A percentile compares a stretch with the other conserved stretches of the same genome.
phyloP scores from a whole-genome alignment of 2,888 invertebrate genomes.

The Schrankia costaestrigalis region DNA sequence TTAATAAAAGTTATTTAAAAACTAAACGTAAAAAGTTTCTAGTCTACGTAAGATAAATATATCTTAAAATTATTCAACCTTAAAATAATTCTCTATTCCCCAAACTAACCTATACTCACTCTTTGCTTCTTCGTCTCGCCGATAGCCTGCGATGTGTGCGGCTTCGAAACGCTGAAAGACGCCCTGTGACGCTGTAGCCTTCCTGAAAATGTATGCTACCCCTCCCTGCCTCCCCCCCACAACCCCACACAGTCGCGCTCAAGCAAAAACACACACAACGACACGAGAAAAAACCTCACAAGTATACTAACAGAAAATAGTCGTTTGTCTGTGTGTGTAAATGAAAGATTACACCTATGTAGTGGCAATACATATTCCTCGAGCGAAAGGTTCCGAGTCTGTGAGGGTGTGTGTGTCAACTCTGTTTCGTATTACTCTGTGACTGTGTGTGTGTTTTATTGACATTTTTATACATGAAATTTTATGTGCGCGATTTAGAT shows the following conservation, averaged over 20 bases:
- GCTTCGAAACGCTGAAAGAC: conserved; percentile 77
- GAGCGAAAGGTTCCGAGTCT: conserved; percentile 46
- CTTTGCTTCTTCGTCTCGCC: conserved; percentile 78
- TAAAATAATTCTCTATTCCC: conserved; percentile 7
- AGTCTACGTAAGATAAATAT: too few species aligned
- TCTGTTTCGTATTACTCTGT: conserved; percentile 33
- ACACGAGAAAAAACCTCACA: conserved; percentile 59
- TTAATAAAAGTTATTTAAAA: too few species aligned
- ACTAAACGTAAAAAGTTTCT: too few species aligned
- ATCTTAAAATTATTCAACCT: too few species aligned
- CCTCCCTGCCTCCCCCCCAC: conserved; percentile 33
- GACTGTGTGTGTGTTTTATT: conserved; percentile 61
- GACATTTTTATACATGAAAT: conserved; percentile 79
- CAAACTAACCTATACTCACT: conserved; percentile 50
- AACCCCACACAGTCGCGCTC: conserved; percentile 18
- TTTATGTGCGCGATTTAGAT: conserved; percentile 71
- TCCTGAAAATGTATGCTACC: conserved; percentile 76
- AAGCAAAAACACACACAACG: conserved; percentile 46
- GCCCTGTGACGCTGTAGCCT: conserved; percentile 73
- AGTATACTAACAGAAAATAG: conserved; percentile 48
- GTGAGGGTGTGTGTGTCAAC: conserved; percentile 37
- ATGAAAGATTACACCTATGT: conserved; percentile 69
- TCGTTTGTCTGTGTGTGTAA: conserved; percentile 42
- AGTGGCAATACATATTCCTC: conserved; percentile 59
- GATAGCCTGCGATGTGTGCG: conserved; percentile 77